These are phyloP conservation scores for Pseudachorutes palmiensis DNA, from an alignment of 1,140 invertebrate genomes.

Conservation along the genomic window DNA sequence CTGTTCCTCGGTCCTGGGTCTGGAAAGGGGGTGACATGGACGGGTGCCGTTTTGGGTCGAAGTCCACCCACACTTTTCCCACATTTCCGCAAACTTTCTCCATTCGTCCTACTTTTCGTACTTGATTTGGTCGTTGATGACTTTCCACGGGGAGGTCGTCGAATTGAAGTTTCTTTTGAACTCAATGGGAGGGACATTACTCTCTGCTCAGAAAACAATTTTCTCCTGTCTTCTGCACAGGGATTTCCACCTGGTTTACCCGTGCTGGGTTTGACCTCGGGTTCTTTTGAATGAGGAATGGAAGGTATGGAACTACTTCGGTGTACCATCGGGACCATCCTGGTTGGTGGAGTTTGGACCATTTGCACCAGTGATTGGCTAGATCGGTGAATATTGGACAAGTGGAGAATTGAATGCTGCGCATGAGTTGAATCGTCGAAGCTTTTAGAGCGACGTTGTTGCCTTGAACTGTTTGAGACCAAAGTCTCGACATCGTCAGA, in stretches of 20 bases:
- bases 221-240: not conserved
- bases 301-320: not conserved
- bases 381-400: not conserved
- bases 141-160: not conserved
- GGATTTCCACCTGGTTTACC: not conserved
- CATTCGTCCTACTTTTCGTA: not conserved
- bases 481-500: not conserved
- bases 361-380: not conserved
- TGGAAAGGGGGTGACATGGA: too few species aligned
- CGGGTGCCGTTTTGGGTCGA: constrained; percentile 34
- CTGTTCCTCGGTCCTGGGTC: too few species aligned
- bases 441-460: not conserved
- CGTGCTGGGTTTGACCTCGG: not conserved
- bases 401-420: not conserved
- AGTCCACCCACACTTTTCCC: not conserved
- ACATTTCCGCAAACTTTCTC: not conserved
- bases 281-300: not conserved
- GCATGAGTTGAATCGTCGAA: not conserved
- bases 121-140: not conserved
- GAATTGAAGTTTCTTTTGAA: not conserved
- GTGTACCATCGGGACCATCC: not conserved
- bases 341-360: not conserved
- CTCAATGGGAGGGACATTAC: not conserved
- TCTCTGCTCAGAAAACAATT: not conserved
- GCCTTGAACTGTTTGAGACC: not conserved